phyloP scores from a whole-genome alignment of 2,113 vertebrate genomes.

The Hippocampus barbouri region DNA sequence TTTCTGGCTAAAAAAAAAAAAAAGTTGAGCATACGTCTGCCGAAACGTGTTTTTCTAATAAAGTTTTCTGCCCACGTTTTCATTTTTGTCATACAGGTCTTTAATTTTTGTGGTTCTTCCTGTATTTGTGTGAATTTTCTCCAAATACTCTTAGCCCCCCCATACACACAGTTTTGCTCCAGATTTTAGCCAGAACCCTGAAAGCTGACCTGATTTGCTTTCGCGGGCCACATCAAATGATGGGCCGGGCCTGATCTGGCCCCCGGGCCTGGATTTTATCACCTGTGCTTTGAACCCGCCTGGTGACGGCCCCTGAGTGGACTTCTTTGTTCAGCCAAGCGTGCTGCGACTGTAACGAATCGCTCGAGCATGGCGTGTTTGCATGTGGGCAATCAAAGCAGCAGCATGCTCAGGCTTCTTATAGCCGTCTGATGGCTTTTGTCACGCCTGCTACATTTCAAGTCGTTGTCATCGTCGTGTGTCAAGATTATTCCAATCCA shows the following conservation, averaged over 20 bases:
- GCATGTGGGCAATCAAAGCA: slow-evolving; percentile 12
- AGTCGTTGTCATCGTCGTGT: too few species aligned
- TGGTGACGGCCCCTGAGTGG: slow-evolving; percentile 26
- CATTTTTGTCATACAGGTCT: background rate
- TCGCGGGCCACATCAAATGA: too few species aligned
- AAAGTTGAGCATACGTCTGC: slow-evolving; percentile 41
- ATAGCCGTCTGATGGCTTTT: background rate
- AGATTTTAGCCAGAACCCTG: too few species aligned
- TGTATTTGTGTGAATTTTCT: too few species aligned
- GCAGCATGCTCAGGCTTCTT: slow-evolving; percentile 10
- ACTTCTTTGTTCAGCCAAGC: slow-evolving; percentile 57
- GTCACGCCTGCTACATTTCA: background rate
- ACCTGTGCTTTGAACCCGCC: slow-evolving; percentile 19
- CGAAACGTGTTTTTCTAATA: slow-evolving; percentile 55
- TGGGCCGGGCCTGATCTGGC: too few species aligned
- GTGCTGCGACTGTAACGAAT: slow-evolving; percentile 60
- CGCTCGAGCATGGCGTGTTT: slow-evolving; percentile 30
- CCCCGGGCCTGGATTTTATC: too few species aligned
- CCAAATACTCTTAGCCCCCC: too few species aligned
- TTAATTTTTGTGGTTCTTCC: background rate
- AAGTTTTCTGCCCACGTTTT: slow-evolving; percentile 37
- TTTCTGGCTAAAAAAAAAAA: slow-evolving; percentile 35
- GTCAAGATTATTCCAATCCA: too few species aligned
- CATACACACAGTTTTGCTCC: too few species aligned
- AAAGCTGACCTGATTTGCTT: too few species aligned